Evolutionary conservation across 2,888 invertebrate species (phyloP).

Genomic region (Aphodius sticticus): DNA sequence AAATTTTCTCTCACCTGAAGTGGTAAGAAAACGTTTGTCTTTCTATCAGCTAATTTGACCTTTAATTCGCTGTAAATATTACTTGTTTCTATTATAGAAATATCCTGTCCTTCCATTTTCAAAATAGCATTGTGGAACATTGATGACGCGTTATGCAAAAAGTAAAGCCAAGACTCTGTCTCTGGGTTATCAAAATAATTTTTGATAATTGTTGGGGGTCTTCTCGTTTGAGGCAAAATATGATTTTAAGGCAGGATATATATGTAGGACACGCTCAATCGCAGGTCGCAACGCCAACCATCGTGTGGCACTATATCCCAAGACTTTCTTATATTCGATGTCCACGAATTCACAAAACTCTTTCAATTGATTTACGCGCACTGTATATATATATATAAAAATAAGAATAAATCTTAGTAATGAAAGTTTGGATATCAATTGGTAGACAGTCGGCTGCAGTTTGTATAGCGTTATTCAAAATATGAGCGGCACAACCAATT

Average conservation of each 20-base stretch:
- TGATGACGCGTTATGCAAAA: conserved; percentile 15
- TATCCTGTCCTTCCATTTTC: conserved; percentile 22
- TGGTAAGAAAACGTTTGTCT: conserved; percentile 1
- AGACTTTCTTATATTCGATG: conserved; percentile 20
- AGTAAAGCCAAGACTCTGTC: conserved; percentile 19
- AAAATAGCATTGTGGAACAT: conserved; percentile 19
- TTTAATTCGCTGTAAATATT: conserved; percentile 7
- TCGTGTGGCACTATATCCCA: conserved; percentile 20
- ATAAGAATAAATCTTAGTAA: too few relatives aligned
- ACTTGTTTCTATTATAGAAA: conserved; percentile 19
- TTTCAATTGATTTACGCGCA: conserved; percentile 19
- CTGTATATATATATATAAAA: conserved; percentile 27
- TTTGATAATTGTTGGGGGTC: conserved; percentile 6
- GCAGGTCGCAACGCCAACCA: conserved; percentile 8
- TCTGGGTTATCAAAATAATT: conserved; percentile 15
- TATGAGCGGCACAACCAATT: too few relatives aligned
- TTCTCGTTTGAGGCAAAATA: conserved; percentile 20
- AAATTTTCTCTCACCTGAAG: conserved; percentile 19
- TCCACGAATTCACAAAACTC: conserved; percentile 18
- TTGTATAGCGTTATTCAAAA: too few relatives aligned
- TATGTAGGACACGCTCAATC: conserved; percentile 9
- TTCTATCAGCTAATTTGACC: conserved; percentile 9
- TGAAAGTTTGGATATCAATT: too few relatives aligned
- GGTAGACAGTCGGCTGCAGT: too few relatives aligned
- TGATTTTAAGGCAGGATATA: conserved; percentile 18